Percentiles rank a stretch among this genome's conserved stretches.
Evolutionary conservation across 2,113 vertebrate genomes (phyloP).

Genomic region (Catharus bicknelli): DNA sequence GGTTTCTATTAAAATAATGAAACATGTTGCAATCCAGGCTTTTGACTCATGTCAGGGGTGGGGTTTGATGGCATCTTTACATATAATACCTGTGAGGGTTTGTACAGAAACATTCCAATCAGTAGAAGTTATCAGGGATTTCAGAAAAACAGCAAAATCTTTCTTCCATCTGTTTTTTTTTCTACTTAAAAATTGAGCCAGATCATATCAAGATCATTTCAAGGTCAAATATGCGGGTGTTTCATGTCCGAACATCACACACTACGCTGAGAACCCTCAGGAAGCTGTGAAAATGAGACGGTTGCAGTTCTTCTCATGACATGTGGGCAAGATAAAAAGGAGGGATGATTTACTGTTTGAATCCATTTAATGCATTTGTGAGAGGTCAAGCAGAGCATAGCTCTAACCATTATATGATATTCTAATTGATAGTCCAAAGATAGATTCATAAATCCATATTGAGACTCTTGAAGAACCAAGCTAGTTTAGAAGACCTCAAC

Average conservation of each 20-base stretch:
- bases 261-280: background rate
- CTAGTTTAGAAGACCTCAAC: background rate
- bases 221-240: background rate
- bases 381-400: background rate
- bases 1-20: background rate
- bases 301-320: background rate
- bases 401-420: background rate
- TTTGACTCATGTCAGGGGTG: background rate
- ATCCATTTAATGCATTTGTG: background rate
- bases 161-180: background rate
- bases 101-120: background rate
- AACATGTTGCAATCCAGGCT: background rate
- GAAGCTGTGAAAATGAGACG: background rate
- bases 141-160: background rate
- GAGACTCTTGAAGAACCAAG: background rate
- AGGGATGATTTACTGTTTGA: background rate
- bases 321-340: background rate
- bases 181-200: background rate
- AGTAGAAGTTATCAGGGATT: background rate
- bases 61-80: background rate
- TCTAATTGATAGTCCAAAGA: background rate
- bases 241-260: background rate
- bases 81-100: accelerated
- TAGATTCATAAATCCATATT: background rate
- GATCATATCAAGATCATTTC: background rate